These are phyloP conservation scores for Taenaris catops DNA, from an alignment of 2,888 invertebrate genomes.

Conservation along the genomic window DNA sequence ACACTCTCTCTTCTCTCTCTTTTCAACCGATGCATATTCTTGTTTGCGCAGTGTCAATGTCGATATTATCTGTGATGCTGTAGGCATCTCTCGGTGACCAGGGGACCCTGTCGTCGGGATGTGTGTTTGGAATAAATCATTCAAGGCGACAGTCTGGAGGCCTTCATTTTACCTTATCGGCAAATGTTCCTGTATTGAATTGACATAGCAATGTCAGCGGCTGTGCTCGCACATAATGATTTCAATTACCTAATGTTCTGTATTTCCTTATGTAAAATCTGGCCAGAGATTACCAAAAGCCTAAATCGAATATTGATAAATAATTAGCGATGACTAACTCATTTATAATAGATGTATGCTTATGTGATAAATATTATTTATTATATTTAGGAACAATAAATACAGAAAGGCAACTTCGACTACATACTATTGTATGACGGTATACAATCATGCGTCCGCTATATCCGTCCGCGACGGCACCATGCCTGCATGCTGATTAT, in stretches of 20 bases:
- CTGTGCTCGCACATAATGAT: no score
- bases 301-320: no score
- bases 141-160: conserved; percentile 31
- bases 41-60: conserved; percentile 47
- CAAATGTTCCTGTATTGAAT: conserved; percentile 18
- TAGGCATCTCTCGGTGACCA: conserved; percentile 34
- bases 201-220: no score
- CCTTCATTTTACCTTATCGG: conserved; percentile 33
- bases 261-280: no score
- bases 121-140: conserved; percentile 42
- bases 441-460: conserved; percentile 16
- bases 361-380: background rate
- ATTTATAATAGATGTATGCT: no score
- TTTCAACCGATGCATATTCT: conserved; percentile 40
- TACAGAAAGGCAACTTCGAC: conserved; percentile 11
- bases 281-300: no score
- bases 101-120: conserved; percentile 30
- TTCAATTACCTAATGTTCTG: no score
- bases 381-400: background rate
- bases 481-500: conserved; percentile 46
- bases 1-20: no score
- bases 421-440: conserved; percentile 9
- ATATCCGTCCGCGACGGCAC: conserved; percentile 25
- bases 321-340: no score
- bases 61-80: conserved; percentile 50